A percentile compares a stretch with the other conserved stretches of the same genome.
Evolutionary conservation across 2,888 invertebrate species (phyloP).

Genomic region (Drosophila mulleri): DNA sequence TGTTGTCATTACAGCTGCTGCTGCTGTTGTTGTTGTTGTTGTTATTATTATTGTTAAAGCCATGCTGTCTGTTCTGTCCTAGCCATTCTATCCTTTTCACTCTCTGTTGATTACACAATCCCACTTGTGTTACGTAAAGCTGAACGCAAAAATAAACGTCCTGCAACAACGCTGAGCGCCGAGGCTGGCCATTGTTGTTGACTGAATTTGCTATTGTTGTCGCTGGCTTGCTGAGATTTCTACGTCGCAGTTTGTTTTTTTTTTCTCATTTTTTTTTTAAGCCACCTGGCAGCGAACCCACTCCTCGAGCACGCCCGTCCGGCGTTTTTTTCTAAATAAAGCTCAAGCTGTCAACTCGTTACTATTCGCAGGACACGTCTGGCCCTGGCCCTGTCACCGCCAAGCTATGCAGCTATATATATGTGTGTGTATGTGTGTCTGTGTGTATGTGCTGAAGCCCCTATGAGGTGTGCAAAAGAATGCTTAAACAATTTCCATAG

Average conservation of each 20-base stretch:
- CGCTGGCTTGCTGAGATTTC: constrained; percentile 41
- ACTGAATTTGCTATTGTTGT: constrained; percentile 15
- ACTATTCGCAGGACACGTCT: constrained; percentile 42
- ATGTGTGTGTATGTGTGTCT: background rate
- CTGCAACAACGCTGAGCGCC: constrained; percentile 36
- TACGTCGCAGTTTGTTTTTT: constrained; percentile 57
- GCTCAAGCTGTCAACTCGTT: constrained; percentile 40
- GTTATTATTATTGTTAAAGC: constrained; percentile 8
- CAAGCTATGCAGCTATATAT: background rate
- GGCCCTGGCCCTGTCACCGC: constrained; percentile 65
- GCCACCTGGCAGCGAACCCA: constrained; percentile 46
- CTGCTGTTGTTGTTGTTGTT: constrained; percentile 3
- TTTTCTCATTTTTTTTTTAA: constrained; percentile 30
- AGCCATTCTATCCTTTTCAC: constrained; percentile 15
- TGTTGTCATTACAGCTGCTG: background rate
- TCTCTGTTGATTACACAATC: constrained; percentile 70
- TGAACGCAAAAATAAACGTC: constrained; percentile 61
- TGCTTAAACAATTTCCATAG: constrained; percentile 61
- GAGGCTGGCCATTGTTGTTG: constrained; percentile 8
- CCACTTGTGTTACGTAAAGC: constrained; percentile 72
- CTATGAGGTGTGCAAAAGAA: constrained; percentile 49
- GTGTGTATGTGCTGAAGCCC: constrained; percentile 6
- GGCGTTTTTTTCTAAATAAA: constrained; percentile 66
- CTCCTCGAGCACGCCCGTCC: constrained; percentile 24
- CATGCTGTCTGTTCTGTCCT: constrained; percentile 11